Conservation (phyloP, 2,113 vertebrate genomes). For the Leptobrachium leishanense region DNA sequence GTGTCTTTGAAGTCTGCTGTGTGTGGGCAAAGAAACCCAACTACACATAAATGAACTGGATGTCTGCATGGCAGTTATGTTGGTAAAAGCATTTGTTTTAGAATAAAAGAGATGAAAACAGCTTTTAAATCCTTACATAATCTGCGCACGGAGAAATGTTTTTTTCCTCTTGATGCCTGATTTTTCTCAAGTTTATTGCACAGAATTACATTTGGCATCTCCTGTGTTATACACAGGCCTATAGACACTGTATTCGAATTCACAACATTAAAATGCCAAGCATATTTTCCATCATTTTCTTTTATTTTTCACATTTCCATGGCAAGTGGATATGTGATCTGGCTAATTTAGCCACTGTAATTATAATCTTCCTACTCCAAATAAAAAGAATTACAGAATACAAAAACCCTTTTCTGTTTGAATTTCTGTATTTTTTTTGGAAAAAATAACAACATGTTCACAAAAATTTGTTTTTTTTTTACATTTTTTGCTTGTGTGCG, state of each 20-base stretch:
- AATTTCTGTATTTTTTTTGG: not conserved
- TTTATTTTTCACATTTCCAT: slow-evolving; percentile 84
- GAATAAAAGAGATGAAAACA: slow-evolving; percentile 32
- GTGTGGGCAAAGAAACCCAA: slow-evolving; percentile 21
- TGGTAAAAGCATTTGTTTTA: slow-evolving; percentile 34
- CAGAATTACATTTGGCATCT: slow-evolving; percentile 78
- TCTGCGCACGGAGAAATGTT: slow-evolving; percentile 25
- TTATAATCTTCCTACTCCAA: slow-evolving; percentile 75
- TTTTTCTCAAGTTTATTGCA: slow-evolving; percentile 74
- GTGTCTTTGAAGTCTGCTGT: slow-evolving; percentile 4
- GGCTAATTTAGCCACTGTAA: slow-evolving; percentile 78
- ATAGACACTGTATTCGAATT: slow-evolving; percentile 79
- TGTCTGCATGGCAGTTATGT: slow-evolving; percentile 15
- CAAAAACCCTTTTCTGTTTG: slow-evolving; percentile 1
- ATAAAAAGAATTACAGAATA: slow-evolving; percentile 71
- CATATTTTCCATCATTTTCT: slow-evolving; percentile 76
- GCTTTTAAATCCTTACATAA: slow-evolving; percentile 29
- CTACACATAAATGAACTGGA: slow-evolving; percentile 3
- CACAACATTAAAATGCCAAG: slow-evolving; percentile 78
- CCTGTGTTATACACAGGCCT: slow-evolving; percentile 76
- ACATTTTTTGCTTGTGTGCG: too few species aligned
- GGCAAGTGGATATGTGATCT: slow-evolving; percentile 78
- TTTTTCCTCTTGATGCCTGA: slow-evolving; percentile 59
- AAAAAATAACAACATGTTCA: not conserved
- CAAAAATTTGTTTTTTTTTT: too few species aligned